A percentile compares a stretch with the other conserved stretches of the same genome.
Conservation (phyloP, 2,797 vertebrate species). For the Paratrypauchen microcephalus region DNA sequence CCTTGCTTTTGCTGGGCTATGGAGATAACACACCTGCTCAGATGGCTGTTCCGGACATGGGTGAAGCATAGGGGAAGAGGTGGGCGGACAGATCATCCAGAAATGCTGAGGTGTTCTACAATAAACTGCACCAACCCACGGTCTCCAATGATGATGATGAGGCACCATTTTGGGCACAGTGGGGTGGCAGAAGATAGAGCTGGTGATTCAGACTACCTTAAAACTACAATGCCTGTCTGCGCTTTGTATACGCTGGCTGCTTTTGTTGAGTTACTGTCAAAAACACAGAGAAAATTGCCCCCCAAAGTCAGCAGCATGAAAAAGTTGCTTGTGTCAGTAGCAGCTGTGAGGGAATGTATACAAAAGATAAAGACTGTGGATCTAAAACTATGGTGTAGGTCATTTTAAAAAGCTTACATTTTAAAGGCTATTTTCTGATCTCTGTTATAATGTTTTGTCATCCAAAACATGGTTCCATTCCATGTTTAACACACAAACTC, state of each 20-base stretch:
- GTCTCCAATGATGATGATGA: slow-evolving; percentile 72
- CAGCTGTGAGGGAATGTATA: slow-evolving; percentile 22
- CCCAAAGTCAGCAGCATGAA: slow-evolving; percentile 28
- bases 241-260: slow-evolving; percentile 57
- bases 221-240: slow-evolving; percentile 63
- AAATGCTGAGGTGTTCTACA: slow-evolving; percentile 72
- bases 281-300: slow-evolving; percentile 32
- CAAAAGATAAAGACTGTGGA: slow-evolving; percentile 2
- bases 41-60: slow-evolving; percentile 49
- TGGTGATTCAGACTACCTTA: slow-evolving; percentile 65
- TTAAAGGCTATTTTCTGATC: too few species aligned
- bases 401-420: too few species aligned
- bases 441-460: too few species aligned
- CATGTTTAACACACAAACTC: too few species aligned
- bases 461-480: too few species aligned
- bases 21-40: slow-evolving; percentile 83
- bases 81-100: slow-evolving; percentile 62
- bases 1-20: slow-evolving; percentile 76
- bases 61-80: slow-evolving; percentile 48
- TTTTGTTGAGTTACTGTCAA: slow-evolving; percentile 64
- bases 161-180: slow-evolving; percentile 64
- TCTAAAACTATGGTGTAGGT: slow-evolving; percentile 9
- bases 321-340: slow-evolving; percentile 20
- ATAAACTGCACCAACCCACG: slow-evolving; percentile 66
- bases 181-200: slow-evolving; percentile 65